A percentile compares a stretch with the other conserved stretches of the same genome.
These are phyloP conservation scores for Wasmannia auropunctata DNA, from an alignment of 1,140 invertebrate genomes.

Conservation along the genomic window DNA sequence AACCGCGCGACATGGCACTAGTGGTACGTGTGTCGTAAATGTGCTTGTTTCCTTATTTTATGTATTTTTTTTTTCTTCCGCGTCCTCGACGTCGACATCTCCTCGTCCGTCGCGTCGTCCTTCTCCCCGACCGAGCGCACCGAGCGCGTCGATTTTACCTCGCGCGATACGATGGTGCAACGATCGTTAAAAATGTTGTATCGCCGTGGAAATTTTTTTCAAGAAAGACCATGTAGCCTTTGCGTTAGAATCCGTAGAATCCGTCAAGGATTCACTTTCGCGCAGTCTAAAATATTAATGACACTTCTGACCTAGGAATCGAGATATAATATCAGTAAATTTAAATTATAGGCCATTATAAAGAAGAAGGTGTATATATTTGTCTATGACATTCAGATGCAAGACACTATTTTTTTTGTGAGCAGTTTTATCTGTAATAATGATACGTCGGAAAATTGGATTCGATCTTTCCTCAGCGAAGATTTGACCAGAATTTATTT, in stretches of 20 bases:
- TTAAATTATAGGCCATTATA: neutral
- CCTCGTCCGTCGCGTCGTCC: neutral
- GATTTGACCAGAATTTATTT: neutral
- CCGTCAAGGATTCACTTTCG: neutral
- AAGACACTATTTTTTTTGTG: neutral
- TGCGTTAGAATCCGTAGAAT: neutral
- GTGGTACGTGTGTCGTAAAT: constrained; percentile 78
- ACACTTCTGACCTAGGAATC: neutral
- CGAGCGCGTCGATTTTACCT: neutral
- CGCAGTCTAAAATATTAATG: neutral
- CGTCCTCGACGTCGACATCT: neutral
- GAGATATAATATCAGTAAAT: neutral
- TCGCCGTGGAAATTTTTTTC: neutral
- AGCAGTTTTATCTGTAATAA: neutral
- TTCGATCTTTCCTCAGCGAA: neutral
- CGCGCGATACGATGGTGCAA: neutral
- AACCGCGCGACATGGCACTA: constrained; percentile 83
- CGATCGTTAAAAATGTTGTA: neutral
- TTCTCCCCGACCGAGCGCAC: no score
- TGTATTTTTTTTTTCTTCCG: neutral
- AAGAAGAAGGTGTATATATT: neutral
- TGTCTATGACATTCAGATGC: neutral
- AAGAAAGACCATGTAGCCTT: neutral
- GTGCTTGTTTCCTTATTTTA: neutral
- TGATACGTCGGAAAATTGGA: neutral